Conservation (phyloP, 2,888 invertebrate genomes). For the Tipula helvola region DNA sequence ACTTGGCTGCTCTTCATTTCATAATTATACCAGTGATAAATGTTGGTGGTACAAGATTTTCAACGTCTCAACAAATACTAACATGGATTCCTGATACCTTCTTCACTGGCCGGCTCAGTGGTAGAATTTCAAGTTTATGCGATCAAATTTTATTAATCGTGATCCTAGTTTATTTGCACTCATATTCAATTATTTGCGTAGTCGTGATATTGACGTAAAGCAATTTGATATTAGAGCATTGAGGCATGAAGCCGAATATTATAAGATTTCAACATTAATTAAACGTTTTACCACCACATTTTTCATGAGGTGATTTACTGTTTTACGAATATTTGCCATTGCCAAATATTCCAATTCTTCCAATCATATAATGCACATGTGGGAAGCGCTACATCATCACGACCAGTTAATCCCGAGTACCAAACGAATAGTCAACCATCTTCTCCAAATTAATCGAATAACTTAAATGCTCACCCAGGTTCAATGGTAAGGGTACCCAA, state of each 20-base stretch:
- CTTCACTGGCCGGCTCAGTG: constrained; percentile 81
- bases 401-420: constrained; percentile 12
- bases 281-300: constrained; percentile 79
- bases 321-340: constrained; percentile 92
- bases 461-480: constrained; percentile 24
- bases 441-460: constrained; percentile 20
- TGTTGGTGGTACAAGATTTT: no score
- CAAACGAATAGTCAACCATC: constrained; percentile 25
- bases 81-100: constrained; percentile 97
- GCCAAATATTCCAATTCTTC: constrained; percentile 49
- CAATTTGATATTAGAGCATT: constrained; percentile 51
- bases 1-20: no score
- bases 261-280: constrained; percentile 83
- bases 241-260: constrained; percentile 94
- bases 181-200: constrained; percentile 86
- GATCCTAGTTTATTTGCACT: constrained; percentile 88
- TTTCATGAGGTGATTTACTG: constrained; percentile 91
- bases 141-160: constrained; percentile 96
- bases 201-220: constrained; percentile 84
- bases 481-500: constrained; percentile 36
- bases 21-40: no score
- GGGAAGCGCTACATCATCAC: constrained; percentile 16
- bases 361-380: constrained; percentile 21
- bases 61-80: constrained; percentile 89
- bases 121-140: constrained; percentile 76